Conservation (phyloP, 2,888 invertebrate species). For the Agonopterix heracliana region DNA sequence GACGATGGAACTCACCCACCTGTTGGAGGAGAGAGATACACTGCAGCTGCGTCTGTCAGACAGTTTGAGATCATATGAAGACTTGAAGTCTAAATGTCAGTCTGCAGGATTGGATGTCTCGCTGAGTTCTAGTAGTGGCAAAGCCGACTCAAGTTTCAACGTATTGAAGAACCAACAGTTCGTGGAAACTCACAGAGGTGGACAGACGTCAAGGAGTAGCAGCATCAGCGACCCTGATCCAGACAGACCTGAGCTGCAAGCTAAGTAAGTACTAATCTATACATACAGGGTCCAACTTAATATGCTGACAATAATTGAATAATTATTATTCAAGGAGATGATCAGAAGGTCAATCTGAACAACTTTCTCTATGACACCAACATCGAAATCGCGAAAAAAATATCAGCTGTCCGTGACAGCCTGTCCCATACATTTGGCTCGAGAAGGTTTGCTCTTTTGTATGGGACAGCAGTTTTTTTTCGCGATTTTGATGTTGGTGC, state of each 20-base stretch:
- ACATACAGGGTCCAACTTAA: too few species aligned
- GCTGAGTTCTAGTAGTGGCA: slow-evolving; percentile 34
- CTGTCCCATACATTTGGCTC: too few species aligned
- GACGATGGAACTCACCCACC: slow-evolving; percentile 87
- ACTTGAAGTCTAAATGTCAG: slow-evolving; percentile 47
- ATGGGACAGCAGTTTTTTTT: too few species aligned
- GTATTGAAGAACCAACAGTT: slow-evolving; percentile 47
- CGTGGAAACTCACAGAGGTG: slow-evolving; percentile 51
- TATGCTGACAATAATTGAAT: too few species aligned
- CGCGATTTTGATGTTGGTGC: too few species aligned
- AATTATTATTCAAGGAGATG: too few species aligned
- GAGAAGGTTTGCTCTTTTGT: too few species aligned
- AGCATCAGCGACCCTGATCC: slow-evolving; percentile 59
- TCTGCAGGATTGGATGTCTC: slow-evolving; percentile 40
- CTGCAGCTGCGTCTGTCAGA: slow-evolving; percentile 89
- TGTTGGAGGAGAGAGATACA: slow-evolving; percentile 90
- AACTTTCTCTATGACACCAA: too few species aligned
- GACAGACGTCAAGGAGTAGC: slow-evolving; percentile 56
- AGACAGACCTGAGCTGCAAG: slow-evolving; percentile 63
- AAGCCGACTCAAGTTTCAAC: slow-evolving; percentile 44
- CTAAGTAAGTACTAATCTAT: slow-evolving; percentile 49
- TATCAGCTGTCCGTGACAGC: too few species aligned
- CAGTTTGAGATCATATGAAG: slow-evolving; percentile 84
- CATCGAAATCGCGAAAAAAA: too few species aligned
- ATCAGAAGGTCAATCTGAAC: too few species aligned